A percentile compares a stretch with the other conserved stretches of the same genome.
Conservation (phyloP, 2,113 vertebrate species). For the Oenanthe melanoleuca region DNA sequence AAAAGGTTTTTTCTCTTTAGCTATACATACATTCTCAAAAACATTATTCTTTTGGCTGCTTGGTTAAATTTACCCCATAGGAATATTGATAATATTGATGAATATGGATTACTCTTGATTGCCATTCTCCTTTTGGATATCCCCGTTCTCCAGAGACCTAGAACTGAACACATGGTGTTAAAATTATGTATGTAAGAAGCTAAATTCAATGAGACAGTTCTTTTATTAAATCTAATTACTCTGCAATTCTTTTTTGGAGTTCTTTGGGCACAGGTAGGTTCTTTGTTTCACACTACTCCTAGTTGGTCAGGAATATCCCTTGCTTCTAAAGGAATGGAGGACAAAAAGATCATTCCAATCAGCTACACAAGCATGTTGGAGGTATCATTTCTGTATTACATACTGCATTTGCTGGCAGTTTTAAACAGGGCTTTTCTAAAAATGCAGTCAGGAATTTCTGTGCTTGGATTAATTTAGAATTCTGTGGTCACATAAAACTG, state of each 20-base stretch:
- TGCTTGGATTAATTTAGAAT: neutral
- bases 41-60: neutral
- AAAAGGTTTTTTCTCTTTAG: neutral
- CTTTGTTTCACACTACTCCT: neutral
- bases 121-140: neutral
- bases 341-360: neutral
- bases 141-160: neutral
- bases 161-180: neutral
- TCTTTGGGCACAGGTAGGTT: conserved; percentile 21
- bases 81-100: neutral
- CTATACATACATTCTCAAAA: neutral
- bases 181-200: neutral
- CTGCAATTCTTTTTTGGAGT: neutral
- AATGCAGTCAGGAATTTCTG: neutral
- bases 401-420: neutral
- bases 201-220: neutral
- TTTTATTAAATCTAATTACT: neutral
- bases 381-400: neutral
- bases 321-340: neutral
- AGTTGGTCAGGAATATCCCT: neutral
- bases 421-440: neutral
- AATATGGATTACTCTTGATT: neutral
- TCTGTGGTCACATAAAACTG: neutral
- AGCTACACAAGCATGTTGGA: neutral
- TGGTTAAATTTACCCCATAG: neutral